Evolutionary conservation across 2,888 invertebrate genomes (phyloP).

Genomic region (Callyntrura sp.): DNA sequence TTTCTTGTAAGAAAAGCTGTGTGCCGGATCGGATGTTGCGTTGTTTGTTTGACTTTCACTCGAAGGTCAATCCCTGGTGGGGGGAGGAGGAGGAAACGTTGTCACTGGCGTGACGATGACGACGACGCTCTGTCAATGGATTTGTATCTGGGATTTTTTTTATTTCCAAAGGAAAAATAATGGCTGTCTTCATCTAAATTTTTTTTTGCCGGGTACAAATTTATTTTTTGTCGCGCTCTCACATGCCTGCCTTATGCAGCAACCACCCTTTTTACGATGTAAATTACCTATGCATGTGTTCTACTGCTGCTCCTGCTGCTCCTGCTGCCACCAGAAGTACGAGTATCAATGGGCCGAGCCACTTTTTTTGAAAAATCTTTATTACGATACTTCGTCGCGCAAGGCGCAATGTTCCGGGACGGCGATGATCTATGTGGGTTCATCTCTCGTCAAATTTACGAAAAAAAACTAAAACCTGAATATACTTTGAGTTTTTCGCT

Average conservation of each 20-base stretch:
- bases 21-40: slow-evolving; percentile 47
- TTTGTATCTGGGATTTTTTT: not conserved
- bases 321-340: too few species aligned
- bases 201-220: not conserved
- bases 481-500: too few species aligned
- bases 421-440: slow-evolving; percentile 40
- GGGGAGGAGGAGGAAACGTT: not conserved
- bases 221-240: too few species aligned
- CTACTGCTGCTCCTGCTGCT: too few species aligned
- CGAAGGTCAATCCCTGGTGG: slow-evolving; percentile 52
- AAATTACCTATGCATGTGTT: too few species aligned
- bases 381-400: not conserved
- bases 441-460: slow-evolving; percentile 24
- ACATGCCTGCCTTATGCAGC: too few species aligned
- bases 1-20: slow-evolving; percentile 16
- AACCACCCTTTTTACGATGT: too few species aligned
- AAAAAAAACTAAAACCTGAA: not conserved
- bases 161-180: not conserved
- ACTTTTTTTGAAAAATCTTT: not conserved
- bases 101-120: not conserved
- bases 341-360: too few species aligned
- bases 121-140: slow-evolving; percentile 21
- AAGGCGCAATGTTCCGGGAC: slow-evolving; percentile 47
- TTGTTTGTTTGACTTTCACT: slow-evolving; percentile 70
- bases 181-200: not conserved